Conservation (phyloP, 2,888 invertebrate species). For the Dryomyza anilis region DNA sequence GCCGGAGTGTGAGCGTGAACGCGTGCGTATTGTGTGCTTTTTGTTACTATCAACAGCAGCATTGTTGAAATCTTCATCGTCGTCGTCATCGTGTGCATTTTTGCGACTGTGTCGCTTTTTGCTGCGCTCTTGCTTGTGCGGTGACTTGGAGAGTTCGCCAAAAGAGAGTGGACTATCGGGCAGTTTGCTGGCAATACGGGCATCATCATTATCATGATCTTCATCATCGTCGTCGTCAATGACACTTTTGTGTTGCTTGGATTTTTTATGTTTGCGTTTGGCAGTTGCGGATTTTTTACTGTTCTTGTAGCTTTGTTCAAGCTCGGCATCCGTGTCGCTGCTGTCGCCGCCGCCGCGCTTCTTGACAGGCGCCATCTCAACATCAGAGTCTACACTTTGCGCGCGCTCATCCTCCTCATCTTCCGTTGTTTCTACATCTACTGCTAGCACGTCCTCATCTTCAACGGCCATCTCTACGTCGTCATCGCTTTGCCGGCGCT, state of each 20-base stretch:
- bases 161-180: constrained; percentile 65
- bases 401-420: constrained; percentile 32
- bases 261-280: constrained; percentile 35
- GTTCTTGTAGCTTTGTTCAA: constrained; percentile 40
- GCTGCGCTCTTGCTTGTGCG: constrained; percentile 38
- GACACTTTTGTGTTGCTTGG: background rate
- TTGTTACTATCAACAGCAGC: background rate
- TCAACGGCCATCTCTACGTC: constrained; percentile 38
- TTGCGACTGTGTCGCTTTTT: constrained; percentile 31
- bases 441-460: constrained; percentile 44
- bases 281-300: constrained; percentile 40
- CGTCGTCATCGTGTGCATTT: constrained; percentile 30
- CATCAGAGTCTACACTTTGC: constrained; percentile 30
- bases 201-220: constrained; percentile 50
- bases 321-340: constrained; percentile 29
- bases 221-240: constrained; percentile 29
- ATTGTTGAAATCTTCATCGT: constrained; percentile 31
- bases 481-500: constrained; percentile 5
- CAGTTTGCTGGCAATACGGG: constrained; percentile 59
- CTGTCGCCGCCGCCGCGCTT: constrained; percentile 20
- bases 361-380: background rate
- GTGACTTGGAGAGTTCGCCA: constrained; percentile 63
- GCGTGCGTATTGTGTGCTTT: too few relatives aligned
- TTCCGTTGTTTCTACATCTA: constrained; percentile 55
- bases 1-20: constrained; percentile 33